Base-by-base conservation (phyloP, 2,888 invertebrate species). In the Lochmaea capreae region DNA sequence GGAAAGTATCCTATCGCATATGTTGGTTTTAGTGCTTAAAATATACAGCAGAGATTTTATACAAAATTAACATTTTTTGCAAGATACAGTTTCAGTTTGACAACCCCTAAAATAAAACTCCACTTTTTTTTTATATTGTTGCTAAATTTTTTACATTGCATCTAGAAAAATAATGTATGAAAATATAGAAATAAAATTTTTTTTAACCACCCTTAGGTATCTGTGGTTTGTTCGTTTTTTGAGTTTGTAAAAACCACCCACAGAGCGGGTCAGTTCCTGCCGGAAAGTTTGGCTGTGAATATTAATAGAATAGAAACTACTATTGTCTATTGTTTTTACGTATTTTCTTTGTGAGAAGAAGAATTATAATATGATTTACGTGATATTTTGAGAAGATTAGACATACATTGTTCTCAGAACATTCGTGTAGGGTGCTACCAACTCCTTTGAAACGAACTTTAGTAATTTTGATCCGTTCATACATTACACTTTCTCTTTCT, bases 261-360 rank as follows among this genome's bases (percentile, higher is more conserved):
- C 16, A 16, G 59, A 59, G 33, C 14, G 59, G 1, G 59, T 58
- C 16, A 42, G n/a, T 11, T 16, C 42, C 42, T 16, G 16, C 33
- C 62, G 42, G 62, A 62, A 33, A 62, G 52, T 39, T 39, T n/a
- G n/a, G 42, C 42, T n/a, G 39, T 62, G 62, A 62, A 62, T 62
- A 42, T 0, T 62, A 62, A 62, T 62, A 42, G 14, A 62, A 62
- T 11, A 11, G 1, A 11, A 58, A n/a, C 11, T 16, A 33, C 52
- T 52, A 52, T 33, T 61, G 26, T 61, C 26, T 39, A 61, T 61
- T 61, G 61, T 61, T 61, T 61, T 61, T 61, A 14, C 6, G 33
- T n/a, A 26, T 61, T 62, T 62, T 62, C 62, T 62, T 14, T 62
- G 42, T n/a, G 16, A 16, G 39, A 62, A 14, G 14, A 10, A 61